Conservation (phyloP, 2,113 vertebrate species). For the Prochilodus magdalenae region DNA sequence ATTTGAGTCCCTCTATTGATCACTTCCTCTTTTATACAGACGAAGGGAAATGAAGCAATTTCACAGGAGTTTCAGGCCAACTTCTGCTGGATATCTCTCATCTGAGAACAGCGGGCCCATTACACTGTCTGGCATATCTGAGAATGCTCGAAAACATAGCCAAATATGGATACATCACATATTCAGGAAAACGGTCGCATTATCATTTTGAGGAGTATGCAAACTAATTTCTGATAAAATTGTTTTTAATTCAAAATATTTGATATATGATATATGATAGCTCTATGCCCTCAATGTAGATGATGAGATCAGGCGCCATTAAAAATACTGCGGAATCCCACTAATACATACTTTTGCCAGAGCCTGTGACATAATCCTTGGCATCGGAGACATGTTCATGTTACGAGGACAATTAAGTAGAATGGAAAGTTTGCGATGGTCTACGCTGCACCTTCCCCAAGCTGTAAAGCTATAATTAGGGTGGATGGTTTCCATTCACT, state of each 20-base stretch:
- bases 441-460: slow-evolving; percentile 54
- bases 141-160: background rate
- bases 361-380: slow-evolving; percentile 4
- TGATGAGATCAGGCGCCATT: background rate
- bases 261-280: background rate
- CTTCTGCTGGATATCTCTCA: slow-evolving; percentile 62
- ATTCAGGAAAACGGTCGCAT: background rate
- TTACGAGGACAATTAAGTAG: slow-evolving; percentile 9
- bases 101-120: slow-evolving; percentile 55
- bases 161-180: slow-evolving; percentile 12
- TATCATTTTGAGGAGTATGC: background rate
- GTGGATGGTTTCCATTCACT: slow-evolving; percentile 68
- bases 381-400: background rate
- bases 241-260: no score
- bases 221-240: background rate
- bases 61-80: slow-evolving; percentile 61
- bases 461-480: slow-evolving; percentile 75
- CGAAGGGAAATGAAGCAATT: slow-evolving; percentile 70
- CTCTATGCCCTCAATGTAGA: background rate
- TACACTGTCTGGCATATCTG: slow-evolving; percentile 26
- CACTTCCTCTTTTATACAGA: slow-evolving; percentile 82
- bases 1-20: slow-evolving; percentile 80
- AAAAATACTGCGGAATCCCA: background rate
- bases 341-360: background rate
- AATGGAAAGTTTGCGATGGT: slow-evolving; percentile 9